Evolutionary conservation across 2,888 invertebrate genomes (phyloP).

Genomic region (Pseudococcus viburni): DNA sequence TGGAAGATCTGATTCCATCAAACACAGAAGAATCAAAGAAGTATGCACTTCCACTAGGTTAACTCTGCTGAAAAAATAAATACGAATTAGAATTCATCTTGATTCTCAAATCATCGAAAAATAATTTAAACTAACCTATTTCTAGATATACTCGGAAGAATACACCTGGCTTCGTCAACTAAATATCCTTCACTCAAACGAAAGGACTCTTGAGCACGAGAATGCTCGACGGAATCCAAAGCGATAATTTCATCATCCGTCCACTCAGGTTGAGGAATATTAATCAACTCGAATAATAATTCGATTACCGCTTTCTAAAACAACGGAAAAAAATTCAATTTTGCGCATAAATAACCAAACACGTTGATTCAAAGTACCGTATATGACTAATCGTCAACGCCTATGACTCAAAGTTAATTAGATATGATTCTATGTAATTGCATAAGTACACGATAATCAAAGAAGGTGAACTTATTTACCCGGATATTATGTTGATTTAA

Average conservation of each 20-base stretch:
- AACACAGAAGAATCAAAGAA: constrained; percentile 88
- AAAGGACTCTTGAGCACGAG: constrained; percentile 84
- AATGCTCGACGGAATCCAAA: constrained; percentile 89
- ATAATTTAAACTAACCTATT: constrained; percentile 70
- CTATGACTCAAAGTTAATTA: not conserved
- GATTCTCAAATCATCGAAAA: not conserved
- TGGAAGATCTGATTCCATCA: constrained; percentile 88
- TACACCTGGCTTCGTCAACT: constrained; percentile 89
- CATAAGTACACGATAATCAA: not conserved
- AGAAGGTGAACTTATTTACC: constrained; percentile 74
- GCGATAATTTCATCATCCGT: constrained; percentile 93
- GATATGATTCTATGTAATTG: not conserved
- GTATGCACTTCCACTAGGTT: constrained; percentile 93
- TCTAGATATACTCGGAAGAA: constrained; percentile 88
- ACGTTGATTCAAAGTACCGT: not conserved
- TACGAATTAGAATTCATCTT: not conserved
- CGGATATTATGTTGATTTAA: constrained; percentile 71
- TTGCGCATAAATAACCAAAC: not conserved
- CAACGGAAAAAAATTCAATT: not conserved
- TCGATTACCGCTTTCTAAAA: constrained; percentile 90
- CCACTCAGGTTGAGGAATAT: constrained; percentile 88
- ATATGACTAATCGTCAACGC: not conserved
- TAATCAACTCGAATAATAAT: constrained; percentile 90
- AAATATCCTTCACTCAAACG: constrained; percentile 93
- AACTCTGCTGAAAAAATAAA: constrained; percentile 76